Evolutionary conservation across 2,113 vertebrate species (phyloP).

Genomic region (Gobio gobio): DNA sequence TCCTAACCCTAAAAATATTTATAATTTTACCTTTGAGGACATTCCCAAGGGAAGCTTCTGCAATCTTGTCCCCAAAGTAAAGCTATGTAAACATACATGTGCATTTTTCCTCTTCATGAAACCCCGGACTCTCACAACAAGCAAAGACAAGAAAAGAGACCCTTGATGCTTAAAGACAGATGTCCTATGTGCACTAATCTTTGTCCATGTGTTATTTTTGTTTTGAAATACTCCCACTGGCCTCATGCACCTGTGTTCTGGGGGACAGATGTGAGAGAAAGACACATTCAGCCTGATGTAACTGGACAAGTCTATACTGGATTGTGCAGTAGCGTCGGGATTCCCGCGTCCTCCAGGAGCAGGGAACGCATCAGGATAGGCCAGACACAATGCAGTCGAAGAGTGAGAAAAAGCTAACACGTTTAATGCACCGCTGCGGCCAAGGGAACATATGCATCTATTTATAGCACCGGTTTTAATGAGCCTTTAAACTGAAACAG

Average conservation of each 20-base stretch:
- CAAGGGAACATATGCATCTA: slow-evolving; percentile 49
- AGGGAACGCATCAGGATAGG: neutral
- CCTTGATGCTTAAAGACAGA: slow-evolving; percentile 6
- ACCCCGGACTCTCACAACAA: neutral
- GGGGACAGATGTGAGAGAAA: slow-evolving; percentile 40
- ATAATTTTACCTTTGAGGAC: slow-evolving; percentile 15
- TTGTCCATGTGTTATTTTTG: slow-evolving; percentile 52
- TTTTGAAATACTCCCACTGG: slow-evolving; percentile 34
- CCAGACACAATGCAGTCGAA: neutral
- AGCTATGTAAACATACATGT: neutral
- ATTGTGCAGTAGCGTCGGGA: slow-evolving; percentile 26
- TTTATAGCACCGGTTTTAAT: slow-evolving; percentile 57
- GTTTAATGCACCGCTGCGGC: slow-evolving; percentile 27
- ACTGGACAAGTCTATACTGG: slow-evolving; percentile 27
- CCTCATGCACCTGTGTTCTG: slow-evolving; percentile 29
- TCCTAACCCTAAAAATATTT: neutral
- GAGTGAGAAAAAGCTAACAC: slow-evolving; percentile 15
- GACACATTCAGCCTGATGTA: neutral
- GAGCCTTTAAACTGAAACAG: slow-evolving; percentile 46
- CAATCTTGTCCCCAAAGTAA: neutral
- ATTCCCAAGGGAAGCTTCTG: neutral
- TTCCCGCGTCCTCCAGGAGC: slow-evolving; percentile 34
- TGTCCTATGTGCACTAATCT: slow-evolving; percentile 17
- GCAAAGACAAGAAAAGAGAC: slow-evolving; percentile 11
- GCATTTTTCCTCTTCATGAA: neutral